phyloP scores from a whole-genome alignment of 2,888 invertebrate genomes.

The Erebia epiphron region DNA sequence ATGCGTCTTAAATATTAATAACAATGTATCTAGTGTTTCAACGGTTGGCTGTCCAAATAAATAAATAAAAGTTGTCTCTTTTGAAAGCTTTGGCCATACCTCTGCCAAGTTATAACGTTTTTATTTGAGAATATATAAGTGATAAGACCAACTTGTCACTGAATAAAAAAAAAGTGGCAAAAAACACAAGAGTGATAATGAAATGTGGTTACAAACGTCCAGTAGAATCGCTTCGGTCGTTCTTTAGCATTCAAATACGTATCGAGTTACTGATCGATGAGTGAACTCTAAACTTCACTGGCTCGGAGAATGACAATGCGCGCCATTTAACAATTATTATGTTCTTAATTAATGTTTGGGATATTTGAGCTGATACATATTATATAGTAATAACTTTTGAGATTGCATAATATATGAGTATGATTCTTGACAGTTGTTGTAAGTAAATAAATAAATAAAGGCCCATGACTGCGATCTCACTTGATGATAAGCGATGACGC shows the following conservation, averaged over 20 bases:
- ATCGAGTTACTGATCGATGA: constrained; percentile 44
- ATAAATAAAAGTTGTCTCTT: too few species aligned
- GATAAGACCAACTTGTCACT: too few species aligned
- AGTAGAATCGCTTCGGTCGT: constrained; percentile 37
- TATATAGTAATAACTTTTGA: not conserved
- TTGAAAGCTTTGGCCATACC: too few species aligned
- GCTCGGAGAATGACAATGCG: constrained; percentile 25
- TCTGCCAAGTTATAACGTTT: too few species aligned
- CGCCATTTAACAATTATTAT: constrained; percentile 35
- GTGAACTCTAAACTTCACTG: constrained; percentile 32
- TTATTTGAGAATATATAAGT: too few species aligned
- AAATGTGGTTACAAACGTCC: constrained; percentile 39
- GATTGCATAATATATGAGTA: not conserved
- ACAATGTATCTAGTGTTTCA: too few species aligned
- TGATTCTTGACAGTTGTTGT: not conserved
- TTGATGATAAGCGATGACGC: too few species aligned
- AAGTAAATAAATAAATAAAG: too few species aligned
- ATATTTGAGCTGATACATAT: constrained; percentile 1
- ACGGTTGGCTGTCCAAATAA: too few species aligned
- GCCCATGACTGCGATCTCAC: too few species aligned
- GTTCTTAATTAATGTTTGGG: constrained; percentile 38
- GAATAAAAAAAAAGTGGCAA: constrained; percentile 15
- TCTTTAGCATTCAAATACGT: constrained; percentile 37
- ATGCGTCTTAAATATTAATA: too few species aligned
- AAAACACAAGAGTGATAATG: constrained; percentile 24